Evolutionary conservation across 2,888 invertebrate species (phyloP).

Genomic region (Chaetogeoica ovagalla): DNA sequence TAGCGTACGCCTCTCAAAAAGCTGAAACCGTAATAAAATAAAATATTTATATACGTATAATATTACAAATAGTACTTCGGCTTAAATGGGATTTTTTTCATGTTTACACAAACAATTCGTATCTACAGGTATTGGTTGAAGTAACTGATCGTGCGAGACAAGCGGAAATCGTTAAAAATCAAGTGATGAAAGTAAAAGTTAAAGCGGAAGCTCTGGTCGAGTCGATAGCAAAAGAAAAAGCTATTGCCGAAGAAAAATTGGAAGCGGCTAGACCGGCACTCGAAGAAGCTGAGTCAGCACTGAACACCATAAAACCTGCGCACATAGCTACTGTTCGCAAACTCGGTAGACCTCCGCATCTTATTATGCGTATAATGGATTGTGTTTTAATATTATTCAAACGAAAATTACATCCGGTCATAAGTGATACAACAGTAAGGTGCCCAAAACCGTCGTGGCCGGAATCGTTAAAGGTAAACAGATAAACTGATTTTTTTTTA

Average conservation of each 20-base stretch:
- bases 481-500: no score
- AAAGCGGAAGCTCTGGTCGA: conserved; percentile 88
- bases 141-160: conserved; percentile 93
- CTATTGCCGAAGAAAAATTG: conserved; percentile 85
- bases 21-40: conserved; percentile 72
- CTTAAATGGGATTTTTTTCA: no score
- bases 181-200: conserved; percentile 93
- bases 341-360: conserved; percentile 90
- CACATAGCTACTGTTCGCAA: conserved; percentile 92
- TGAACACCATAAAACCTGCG: conserved; percentile 95
- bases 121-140: conserved; percentile 67
- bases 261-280: conserved; percentile 95
- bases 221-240: conserved; percentile 87
- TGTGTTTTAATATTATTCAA: conserved; percentile 92
- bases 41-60: not conserved
- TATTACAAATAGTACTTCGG: not conserved
- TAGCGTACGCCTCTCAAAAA: conserved; percentile 88
- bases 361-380: conserved; percentile 98
- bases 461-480: conserved; percentile 81
- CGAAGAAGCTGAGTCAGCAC: conserved; percentile 90
- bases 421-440: conserved; percentile 77
- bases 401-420: conserved; percentile 79
- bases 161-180: conserved; percentile 92
- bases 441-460: conserved; percentile 96
- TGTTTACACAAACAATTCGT: not conserved